Base-by-base conservation (phyloP, 1,140 invertebrate genomes). In the Trichonephila inaurata region DNA sequence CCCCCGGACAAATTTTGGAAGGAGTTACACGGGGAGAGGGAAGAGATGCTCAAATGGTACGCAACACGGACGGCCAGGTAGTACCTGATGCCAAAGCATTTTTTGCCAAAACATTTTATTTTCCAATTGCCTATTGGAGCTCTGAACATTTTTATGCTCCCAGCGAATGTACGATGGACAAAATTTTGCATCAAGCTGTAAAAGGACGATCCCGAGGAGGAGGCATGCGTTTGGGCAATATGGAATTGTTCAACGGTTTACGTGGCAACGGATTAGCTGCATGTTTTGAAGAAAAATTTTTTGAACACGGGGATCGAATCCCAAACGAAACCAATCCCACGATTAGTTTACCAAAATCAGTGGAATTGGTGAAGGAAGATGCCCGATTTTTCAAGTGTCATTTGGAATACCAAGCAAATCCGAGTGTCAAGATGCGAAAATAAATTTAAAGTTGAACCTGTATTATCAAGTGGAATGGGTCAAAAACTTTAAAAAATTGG, bases 161-260 rank as follows among this genome's bases (percentile, higher is more conserved):
- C 2, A 24, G 7, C 1, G n/a, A 85, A n/a, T 85, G 62, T 28
- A 28, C n/a, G 0, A 12, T 24, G 62, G 91, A 92, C 18, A 58
- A 24, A 21, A 44, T 69, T 58, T 21, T 60, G 7, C 60, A 33
- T n/a, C 1, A 92, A 7, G n/a, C 91, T 8, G 62, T 92, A 0
- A 92, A 92, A 69, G 91, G 91, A 24, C 81, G 91, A 4, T 28
- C 81, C 0, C 64, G 18, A 82, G 91, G 0, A n/a, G n/a, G n/a
- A n/a, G 91, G 91, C 58, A n/a, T 92, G 91, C 81, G 82, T 19
- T 12, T 92, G 3, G 91, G 91, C 1, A 86, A 92, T 60, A 92
- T 92, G 91, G 91, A 92, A 72, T 16, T 28, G 2, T 28, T 60
- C 0, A 92, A 92, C 12, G 91, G 81, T 18, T 24, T 92, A n/a